A percentile compares a stretch with the other conserved stretches of the same genome.
Conservation (phyloP, 1,140 invertebrate genomes). For the Macrosteles quadrilineatus region DNA sequence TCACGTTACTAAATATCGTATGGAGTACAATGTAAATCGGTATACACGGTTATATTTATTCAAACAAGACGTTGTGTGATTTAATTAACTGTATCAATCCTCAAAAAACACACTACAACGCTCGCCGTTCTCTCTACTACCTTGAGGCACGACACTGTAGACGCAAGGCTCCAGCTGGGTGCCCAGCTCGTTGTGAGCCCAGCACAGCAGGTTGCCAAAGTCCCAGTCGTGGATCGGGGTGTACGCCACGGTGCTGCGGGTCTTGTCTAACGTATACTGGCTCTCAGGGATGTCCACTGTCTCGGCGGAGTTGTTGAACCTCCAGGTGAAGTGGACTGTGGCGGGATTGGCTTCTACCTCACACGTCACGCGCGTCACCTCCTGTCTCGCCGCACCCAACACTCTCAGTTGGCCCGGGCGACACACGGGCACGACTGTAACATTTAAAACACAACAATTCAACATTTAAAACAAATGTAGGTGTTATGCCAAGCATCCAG, state of each 20-base stretch:
- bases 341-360: slow-evolving; percentile 84
- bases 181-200: slow-evolving; percentile 68
- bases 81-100: too few species aligned
- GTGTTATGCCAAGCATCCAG: background rate
- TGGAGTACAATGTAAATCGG: too few species aligned
- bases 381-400: slow-evolving; percentile 78
- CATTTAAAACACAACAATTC: background rate
- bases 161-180: slow-evolving; percentile 66
- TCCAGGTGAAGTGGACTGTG: slow-evolving; percentile 70
- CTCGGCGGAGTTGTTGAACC: slow-evolving; percentile 73
- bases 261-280: slow-evolving; percentile 52
- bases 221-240: slow-evolving; percentile 70
- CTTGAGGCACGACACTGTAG: slow-evolving; percentile 69
- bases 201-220: slow-evolving; percentile 70
- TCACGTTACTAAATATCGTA: too few species aligned
- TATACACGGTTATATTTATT: too few species aligned
- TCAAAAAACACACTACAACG: too few species aligned
- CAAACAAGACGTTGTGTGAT: too few species aligned
- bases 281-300: slow-evolving; percentile 61
- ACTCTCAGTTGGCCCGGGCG: slow-evolving; percentile 63
- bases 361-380: slow-evolving; percentile 73
- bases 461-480: background rate
- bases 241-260: slow-evolving; percentile 62
- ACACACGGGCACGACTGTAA: slow-evolving; percentile 70
- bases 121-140: too few species aligned